A percentile compares a stretch with the other conserved stretches of the same genome.
Evolutionary conservation across 2,888 invertebrate species (phyloP).

Genomic region (Campaea margaritaria): DNA sequence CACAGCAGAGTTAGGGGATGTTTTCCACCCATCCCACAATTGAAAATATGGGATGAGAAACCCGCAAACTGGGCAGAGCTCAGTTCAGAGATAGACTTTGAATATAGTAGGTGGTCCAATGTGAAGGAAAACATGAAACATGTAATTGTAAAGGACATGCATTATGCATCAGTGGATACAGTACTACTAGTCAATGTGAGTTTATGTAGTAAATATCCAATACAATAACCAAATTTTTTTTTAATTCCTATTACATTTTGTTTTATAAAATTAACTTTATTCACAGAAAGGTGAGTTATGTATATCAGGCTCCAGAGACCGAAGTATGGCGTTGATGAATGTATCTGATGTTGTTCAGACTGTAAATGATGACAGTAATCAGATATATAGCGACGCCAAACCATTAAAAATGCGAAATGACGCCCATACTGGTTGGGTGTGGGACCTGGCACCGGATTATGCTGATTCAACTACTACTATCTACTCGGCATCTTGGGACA

Average conservation of each 20-base stretch:
- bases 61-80: slow-evolving; percentile 83
- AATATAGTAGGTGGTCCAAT: slow-evolving; percentile 83
- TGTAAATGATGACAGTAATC: neutral
- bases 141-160: slow-evolving; percentile 80
- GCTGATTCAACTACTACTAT: slow-evolving; percentile 70
- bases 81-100: slow-evolving; percentile 86
- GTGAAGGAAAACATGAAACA: slow-evolving; percentile 74
- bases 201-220: slow-evolving; percentile 35
- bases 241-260: too few relatives aligned
- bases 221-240: too few relatives aligned
- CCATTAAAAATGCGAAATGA: slow-evolving; percentile 51
- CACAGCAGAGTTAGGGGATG: slow-evolving; percentile 70
- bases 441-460: slow-evolving; percentile 83
- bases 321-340: slow-evolving; percentile 83
- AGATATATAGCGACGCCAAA: slow-evolving; percentile 5
- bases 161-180: slow-evolving; percentile 86
- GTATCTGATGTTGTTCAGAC: slow-evolving; percentile 57
- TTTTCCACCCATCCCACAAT: slow-evolving; percentile 71
- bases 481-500: slow-evolving; percentile 87
- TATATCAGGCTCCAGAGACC: slow-evolving; percentile 86
- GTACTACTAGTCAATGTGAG: slow-evolving; percentile 84
- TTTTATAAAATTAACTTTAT: neutral
- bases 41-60: slow-evolving; percentile 67
- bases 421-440: slow-evolving; percentile 88
- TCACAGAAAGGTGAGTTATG: slow-evolving; percentile 78